phyloP scores from a whole-genome alignment of 2,797 vertebrate genomes.

The Scolopax rusticola region DNA sequence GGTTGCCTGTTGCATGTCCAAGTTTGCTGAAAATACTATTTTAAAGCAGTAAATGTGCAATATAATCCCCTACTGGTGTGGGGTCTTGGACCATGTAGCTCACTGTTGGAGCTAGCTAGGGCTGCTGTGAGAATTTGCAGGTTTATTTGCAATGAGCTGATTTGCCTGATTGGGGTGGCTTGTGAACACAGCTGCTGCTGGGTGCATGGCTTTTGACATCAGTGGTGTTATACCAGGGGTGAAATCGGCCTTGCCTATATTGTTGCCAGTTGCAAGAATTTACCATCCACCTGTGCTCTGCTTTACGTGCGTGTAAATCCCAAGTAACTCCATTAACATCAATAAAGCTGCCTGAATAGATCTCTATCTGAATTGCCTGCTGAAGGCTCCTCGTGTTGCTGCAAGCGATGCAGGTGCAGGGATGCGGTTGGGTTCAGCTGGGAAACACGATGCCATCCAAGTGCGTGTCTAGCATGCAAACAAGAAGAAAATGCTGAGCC shows the following conservation, averaged over 20 bases:
- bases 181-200: background rate
- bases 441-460: slow-evolving; percentile 60
- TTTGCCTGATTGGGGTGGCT: background rate
- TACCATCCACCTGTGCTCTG: slow-evolving; percentile 70
- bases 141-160: background rate
- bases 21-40: background rate
- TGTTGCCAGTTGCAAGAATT: slow-evolving; percentile 44
- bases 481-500: slow-evolving; percentile 42
- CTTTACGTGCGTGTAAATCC: slow-evolving; percentile 55
- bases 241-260: background rate
- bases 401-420: slow-evolving; percentile 70
- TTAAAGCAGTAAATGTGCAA: background rate
- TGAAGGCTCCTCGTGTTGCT: slow-evolving; percentile 56
- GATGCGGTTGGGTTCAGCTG: slow-evolving; percentile 66
- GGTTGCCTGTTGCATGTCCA: rapidly evolving
- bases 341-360: slow-evolving; percentile 64
- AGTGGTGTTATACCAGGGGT: background rate
- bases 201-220: slow-evolving; percentile 27
- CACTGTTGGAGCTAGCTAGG: background rate
- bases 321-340: slow-evolving; percentile 45
- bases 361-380: slow-evolving; percentile 54
- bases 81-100: background rate
- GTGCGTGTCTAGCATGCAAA: slow-evolving; percentile 70
- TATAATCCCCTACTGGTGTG: too few relatives aligned
- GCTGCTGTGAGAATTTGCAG: background rate